Evolutionary conservation across 2,797 vertebrate genomes (phyloP).

Genomic region (Anas flavirostris): DNA sequence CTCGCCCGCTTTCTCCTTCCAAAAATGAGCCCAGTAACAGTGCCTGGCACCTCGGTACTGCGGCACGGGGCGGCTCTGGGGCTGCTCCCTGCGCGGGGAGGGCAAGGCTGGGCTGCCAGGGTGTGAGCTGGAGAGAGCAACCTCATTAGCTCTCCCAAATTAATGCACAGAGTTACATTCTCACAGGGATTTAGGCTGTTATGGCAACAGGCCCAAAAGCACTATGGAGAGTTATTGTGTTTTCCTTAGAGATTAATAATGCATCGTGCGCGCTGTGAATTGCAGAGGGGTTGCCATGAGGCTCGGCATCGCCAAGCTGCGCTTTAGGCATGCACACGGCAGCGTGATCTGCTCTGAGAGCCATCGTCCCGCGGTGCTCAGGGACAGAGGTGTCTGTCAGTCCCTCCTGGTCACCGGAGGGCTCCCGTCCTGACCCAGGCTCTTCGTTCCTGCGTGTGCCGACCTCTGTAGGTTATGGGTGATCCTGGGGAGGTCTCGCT

Average conservation of each 20-base stretch:
- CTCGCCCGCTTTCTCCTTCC: fast-evolving
- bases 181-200: constrained; percentile 31
- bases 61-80: not conserved
- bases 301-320: not conserved
- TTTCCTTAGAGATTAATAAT: not conserved
- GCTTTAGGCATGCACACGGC: fast-evolving
- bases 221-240: not conserved
- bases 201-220: not conserved
- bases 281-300: not conserved
- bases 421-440: fast-evolving
- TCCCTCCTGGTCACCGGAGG: not conserved
- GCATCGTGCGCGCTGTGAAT: not conserved
- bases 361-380: fast-evolving
- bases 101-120: not conserved
- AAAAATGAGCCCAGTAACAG: fast-evolving
- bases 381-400: not conserved
- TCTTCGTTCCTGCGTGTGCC: fast-evolving
- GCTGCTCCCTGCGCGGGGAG: fast-evolving
- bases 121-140: not conserved
- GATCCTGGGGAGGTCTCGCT: fast-evolving
- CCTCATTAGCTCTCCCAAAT: not conserved
- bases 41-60: not conserved
- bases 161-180: fast-evolving
- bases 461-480: fast-evolving
- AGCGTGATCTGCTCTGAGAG: fast-evolving